Percentiles rank a stretch among this genome's conserved stretches.
These are phyloP conservation scores for Melinaea marsaeus DNA, from an alignment of 2,888 invertebrate species.

Conservation along the genomic window DNA sequence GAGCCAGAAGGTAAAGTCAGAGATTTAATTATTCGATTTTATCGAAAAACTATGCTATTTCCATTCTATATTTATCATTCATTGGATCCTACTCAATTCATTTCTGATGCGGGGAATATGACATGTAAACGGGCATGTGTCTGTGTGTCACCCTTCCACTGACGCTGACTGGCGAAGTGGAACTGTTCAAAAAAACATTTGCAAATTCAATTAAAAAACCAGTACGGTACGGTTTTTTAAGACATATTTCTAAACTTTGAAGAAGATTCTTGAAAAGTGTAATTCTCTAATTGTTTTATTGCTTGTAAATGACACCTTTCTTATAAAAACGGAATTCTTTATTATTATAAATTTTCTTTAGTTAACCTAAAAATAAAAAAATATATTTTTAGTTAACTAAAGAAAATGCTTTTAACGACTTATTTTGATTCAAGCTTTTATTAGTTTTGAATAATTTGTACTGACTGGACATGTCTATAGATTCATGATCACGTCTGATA, in stretches of 20 bases:
- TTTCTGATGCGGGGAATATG: slow-evolving; percentile 24
- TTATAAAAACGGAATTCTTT: too few species aligned
- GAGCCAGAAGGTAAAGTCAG: neutral
- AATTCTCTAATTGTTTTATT: too few species aligned
- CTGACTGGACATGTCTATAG: slow-evolving; percentile 18
- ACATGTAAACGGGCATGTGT: slow-evolving; percentile 29
- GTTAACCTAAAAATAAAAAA: too few species aligned
- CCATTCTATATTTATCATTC: slow-evolving; percentile 7
- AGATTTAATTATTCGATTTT: slow-evolving; percentile 4
- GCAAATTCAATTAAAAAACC: slow-evolving; percentile 15
- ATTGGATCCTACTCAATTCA: slow-evolving; percentile 13
- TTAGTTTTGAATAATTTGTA: slow-evolving; percentile 16
- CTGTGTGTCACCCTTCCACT: slow-evolving; percentile 20
- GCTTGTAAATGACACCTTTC: too few species aligned
- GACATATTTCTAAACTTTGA: neutral
- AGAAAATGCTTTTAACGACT: too few species aligned
- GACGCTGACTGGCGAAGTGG: slow-evolving; percentile 18
- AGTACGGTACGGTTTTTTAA: neutral
- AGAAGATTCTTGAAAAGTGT: neutral
- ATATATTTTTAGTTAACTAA: too few species aligned
- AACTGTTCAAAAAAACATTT: slow-evolving; percentile 22
- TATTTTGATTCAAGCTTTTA: too few species aligned
- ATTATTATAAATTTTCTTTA: too few species aligned
- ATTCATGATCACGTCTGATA: slow-evolving; percentile 23
- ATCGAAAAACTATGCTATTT: neutral